Evolutionary conservation across 2,888 invertebrate genomes (phyloP).

Genomic region (Leucoma salicis): DNA sequence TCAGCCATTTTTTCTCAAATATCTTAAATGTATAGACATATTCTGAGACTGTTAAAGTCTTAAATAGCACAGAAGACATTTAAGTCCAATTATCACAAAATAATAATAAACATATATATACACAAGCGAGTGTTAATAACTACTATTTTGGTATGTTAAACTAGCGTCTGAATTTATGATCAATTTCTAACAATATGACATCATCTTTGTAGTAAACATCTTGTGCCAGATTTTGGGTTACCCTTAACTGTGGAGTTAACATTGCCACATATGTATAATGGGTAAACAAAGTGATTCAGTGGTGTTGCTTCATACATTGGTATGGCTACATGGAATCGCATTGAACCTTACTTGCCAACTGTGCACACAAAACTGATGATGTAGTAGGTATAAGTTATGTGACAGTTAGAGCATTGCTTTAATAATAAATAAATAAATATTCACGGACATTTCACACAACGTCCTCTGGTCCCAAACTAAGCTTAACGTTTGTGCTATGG

Average conservation of each 20-base stretch:
- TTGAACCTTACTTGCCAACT: slow-evolving; percentile 51
- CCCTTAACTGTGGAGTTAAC: slow-evolving; percentile 36
- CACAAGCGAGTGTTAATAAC: slow-evolving; percentile 26
- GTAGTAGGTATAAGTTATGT: slow-evolving; percentile 19
- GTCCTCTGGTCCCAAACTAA: too few species aligned
- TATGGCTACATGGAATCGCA: slow-evolving; percentile 49
- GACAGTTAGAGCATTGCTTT: neutral
- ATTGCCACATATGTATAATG: slow-evolving; percentile 33
- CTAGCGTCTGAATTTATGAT: slow-evolving; percentile 4
- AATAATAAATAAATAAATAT: too few species aligned
- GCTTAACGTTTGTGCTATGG: too few species aligned
- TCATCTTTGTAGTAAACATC: slow-evolving; percentile 26
- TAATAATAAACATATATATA: too few species aligned
- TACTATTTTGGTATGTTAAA: slow-evolving; percentile 17
- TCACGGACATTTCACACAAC: too few species aligned
- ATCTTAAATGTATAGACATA: too few species aligned
- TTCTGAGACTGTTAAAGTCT: too few species aligned
- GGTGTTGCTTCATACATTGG: slow-evolving; percentile 49
- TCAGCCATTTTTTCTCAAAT: too few species aligned
- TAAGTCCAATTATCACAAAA: too few species aligned
- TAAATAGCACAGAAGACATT: too few species aligned
- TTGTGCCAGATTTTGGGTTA: slow-evolving; percentile 36
- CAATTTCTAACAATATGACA: slow-evolving; percentile 26
- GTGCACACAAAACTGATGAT: slow-evolving; percentile 48
- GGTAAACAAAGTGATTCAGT: slow-evolving; percentile 66